phyloP scores from a whole-genome alignment of 2,797 vertebrate genomes.

The Antennarius maculatus region DNA sequence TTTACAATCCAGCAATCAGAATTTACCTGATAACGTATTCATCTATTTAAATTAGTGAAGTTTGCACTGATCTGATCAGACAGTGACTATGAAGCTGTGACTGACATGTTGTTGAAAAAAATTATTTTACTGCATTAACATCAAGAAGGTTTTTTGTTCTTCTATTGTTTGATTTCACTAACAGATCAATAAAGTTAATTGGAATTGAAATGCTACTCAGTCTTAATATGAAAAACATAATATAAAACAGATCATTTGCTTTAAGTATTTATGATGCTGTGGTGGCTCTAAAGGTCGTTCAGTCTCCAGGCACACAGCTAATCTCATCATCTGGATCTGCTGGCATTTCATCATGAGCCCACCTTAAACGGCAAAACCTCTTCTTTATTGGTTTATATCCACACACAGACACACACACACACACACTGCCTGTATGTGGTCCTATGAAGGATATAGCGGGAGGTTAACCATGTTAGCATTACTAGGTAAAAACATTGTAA shows the following conservation, averaged over 20 bases:
- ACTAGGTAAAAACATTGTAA: slow-evolving; percentile 8
- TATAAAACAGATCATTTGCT: slow-evolving; percentile 47
- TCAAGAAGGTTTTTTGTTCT: background rate
- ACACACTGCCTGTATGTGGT: slow-evolving; percentile 25
- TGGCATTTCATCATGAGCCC: slow-evolving; percentile 67
- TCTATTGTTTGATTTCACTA: background rate
- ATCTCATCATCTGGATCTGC: slow-evolving; percentile 64
- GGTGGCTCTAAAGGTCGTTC: slow-evolving; percentile 54
- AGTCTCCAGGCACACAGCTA: slow-evolving; percentile 57
- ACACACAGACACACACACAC: slow-evolving; percentile 34
- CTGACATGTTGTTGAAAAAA: background rate
- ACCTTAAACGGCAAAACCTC: slow-evolving; percentile 58
- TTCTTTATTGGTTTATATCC: slow-evolving; percentile 64
- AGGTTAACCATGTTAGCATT: slow-evolving; percentile 55
- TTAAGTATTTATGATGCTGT: slow-evolving; percentile 37
- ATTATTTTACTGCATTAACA: background rate
- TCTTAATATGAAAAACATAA: slow-evolving; percentile 36
- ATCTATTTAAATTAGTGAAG: background rate
- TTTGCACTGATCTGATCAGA: background rate
- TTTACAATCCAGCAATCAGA: background rate
- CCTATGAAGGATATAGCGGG: slow-evolving; percentile 32
- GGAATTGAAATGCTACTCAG: slow-evolving; percentile 50
- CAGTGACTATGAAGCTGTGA: background rate
- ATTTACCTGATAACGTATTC: background rate
- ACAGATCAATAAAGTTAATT: slow-evolving; percentile 40